Evolutionary conservation across 2,113 vertebrate species (phyloP).

Genomic region (Clupea harengus): DNA sequence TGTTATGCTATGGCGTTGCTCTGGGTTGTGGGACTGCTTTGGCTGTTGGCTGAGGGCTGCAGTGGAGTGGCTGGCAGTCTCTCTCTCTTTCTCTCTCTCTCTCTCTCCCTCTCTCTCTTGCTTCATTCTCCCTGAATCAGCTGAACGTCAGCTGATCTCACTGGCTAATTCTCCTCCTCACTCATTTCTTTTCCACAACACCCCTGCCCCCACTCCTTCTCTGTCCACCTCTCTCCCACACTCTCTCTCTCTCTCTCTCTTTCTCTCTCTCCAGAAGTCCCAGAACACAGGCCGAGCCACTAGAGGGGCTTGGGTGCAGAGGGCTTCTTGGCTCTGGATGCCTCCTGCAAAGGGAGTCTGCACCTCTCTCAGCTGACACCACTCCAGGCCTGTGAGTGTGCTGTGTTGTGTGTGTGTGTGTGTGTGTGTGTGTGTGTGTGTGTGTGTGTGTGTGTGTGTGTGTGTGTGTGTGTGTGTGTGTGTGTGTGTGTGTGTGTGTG

Average conservation of each 20-base stretch:
- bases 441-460: no score
- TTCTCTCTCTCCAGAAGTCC: neutral
- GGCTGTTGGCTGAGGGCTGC: neutral
- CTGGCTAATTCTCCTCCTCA: neutral
- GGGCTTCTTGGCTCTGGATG: no score
- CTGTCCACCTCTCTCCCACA: constrained; percentile 12
- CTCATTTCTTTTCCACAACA: neutral
- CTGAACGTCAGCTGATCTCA: constrained; percentile 40
- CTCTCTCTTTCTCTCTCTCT: neutral
- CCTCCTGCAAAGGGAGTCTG: neutral
- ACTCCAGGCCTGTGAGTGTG: neutral
- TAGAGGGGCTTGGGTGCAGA: neutral
- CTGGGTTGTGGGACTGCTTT: neutral
- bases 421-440: no score
- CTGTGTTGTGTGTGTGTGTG: neutral
- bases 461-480: neutral
- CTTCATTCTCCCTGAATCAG: constrained; percentile 36
- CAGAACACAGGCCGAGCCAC: neutral
- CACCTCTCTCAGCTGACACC: neutral
- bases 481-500: neutral
- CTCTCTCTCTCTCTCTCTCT: neutral
- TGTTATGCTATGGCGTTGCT: neutral
- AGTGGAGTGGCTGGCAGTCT: neutral
- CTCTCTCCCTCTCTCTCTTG: neutral
- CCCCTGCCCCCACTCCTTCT: neutral